Evolutionary conservation across 1,140 invertebrate genomes (phyloP).

Genomic region (Oedothorax gibbosus): DNA sequence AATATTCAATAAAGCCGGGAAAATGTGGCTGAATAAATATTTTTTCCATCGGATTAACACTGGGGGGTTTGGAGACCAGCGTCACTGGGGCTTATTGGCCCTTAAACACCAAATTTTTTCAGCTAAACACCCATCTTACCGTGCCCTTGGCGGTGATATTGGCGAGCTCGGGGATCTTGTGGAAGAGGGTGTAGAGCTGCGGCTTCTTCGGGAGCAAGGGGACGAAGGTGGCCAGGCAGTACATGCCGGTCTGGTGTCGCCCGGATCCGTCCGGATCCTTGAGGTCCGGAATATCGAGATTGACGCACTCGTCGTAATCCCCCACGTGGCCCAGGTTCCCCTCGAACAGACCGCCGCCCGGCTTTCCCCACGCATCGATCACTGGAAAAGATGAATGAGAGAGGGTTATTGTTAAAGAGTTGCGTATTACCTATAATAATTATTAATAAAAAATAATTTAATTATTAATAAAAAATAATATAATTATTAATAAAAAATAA

Average conservation of each 20-base stretch:
- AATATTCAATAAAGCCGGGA: too few relatives aligned
- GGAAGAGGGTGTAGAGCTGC: constrained; percentile 35
- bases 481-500: background rate
- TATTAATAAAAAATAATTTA: background rate
- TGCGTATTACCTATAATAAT: background rate
- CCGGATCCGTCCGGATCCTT: constrained; percentile 35
- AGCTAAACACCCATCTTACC: background rate
- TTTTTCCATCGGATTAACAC: too few relatives aligned
- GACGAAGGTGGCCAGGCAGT: constrained; percentile 60
- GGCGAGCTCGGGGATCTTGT: constrained; percentile 40
- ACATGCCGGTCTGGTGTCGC: constrained; percentile 54
- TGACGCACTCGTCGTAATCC: constrained; percentile 62
- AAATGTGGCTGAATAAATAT: too few relatives aligned
- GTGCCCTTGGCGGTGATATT: constrained; percentile 24
- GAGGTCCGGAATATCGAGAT: constrained; percentile 35
- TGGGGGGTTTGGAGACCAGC: too few relatives aligned
- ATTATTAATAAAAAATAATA: background rate
- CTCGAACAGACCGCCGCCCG: constrained; percentile 63
- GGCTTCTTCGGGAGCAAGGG: constrained; percentile 63
- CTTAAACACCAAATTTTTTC: background rate
- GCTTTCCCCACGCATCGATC: constrained; percentile 64
- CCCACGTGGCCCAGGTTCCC: constrained; percentile 61
- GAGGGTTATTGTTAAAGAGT: background rate
- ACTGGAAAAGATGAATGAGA: constrained; percentile 49
- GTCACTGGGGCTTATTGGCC: background rate